Evolutionary conservation across 2,888 invertebrate genomes (phyloP).

Genomic region (Limnephilus marmoratus): DNA sequence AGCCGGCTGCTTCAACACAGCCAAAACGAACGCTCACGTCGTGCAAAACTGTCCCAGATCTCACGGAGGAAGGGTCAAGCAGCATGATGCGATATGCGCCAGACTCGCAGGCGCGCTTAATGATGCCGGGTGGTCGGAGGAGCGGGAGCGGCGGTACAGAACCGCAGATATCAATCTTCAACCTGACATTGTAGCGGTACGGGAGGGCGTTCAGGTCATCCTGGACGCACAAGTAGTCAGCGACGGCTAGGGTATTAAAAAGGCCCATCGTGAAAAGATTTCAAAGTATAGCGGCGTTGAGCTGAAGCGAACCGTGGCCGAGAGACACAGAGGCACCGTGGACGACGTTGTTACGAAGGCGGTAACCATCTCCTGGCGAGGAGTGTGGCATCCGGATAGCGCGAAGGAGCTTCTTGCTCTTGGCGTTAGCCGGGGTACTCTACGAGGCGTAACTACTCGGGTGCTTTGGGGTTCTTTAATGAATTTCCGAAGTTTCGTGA

Average conservation of each 20-base stretch:
- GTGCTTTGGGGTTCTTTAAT: background rate
- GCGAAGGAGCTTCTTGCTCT: slow-evolving; percentile 66
- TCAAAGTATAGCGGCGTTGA: background rate
- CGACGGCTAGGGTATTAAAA: background rate
- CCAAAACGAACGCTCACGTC: slow-evolving; percentile 68
- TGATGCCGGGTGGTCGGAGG: slow-evolving; percentile 67
- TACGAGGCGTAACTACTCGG: slow-evolving; percentile 67
- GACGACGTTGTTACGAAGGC: slow-evolving; percentile 63
- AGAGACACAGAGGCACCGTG: slow-evolving; percentile 12
- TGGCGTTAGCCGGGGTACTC: slow-evolving; percentile 75
- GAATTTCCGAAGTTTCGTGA: background rate
- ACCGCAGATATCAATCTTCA: background rate
- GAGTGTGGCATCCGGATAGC: slow-evolving; percentile 66
- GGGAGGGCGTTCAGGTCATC: background rate
- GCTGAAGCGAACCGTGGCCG: slow-evolving; percentile 71
- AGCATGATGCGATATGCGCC: slow-evolving; percentile 66
- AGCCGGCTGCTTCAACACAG: slow-evolving; percentile 66
- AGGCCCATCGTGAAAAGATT: background rate
- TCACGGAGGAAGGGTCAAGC: slow-evolving; percentile 67
- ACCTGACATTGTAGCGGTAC: background rate
- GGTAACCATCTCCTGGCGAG: slow-evolving; percentile 69
- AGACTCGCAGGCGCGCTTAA: slow-evolving; percentile 66
- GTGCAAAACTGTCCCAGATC: slow-evolving; percentile 68
- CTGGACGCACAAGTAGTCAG: background rate
- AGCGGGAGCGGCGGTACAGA: slow-evolving; percentile 62